Base-by-base conservation (phyloP, 1,140 invertebrate genomes). In the Spodoptera frugiperda region DNA sequence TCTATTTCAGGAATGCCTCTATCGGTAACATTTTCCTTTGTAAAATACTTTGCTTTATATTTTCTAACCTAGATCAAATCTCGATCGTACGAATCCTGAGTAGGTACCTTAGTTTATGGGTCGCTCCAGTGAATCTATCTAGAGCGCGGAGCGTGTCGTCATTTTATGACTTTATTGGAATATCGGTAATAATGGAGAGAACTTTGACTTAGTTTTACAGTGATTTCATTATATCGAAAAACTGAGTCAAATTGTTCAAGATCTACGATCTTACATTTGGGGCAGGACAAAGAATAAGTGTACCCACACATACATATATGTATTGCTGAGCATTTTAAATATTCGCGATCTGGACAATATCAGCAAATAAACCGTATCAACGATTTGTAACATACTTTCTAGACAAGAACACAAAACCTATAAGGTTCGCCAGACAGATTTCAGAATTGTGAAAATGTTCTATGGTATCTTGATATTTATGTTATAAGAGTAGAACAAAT, bases 401-500 rank as follows among this genome's bases (percentile, higher is more conserved):
- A 39, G 6, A 39, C 9, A 39, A 39, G 9, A 63, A 44, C 59
- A 57, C 51, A 44, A 54, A 12, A 55, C 25, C 30, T 21, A n/a
- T n/a, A 44, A 51, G 14, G 15, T 0, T 21, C 15, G n/a, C 8
- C n/a, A 17, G 33, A 39, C n/a, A n/a, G n/a, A n/a, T n/a, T 39
- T 39, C 5, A 8, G 44, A 63, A 17, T 17, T 19, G 15, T 44
- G 33, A 17, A 63, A 63, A 67, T 19, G 12, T 49, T 49, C 2
- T 19, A 49, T 67, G 15, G 46, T 10, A 49, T 49, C 63, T 67
- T 44, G 63, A 49, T 67, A 67, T 48, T 49, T 48, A 44, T 67
- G 63, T 67, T 49, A 67, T 49, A 49, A 19, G 46, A 67, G 63
- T 19, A 25, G 68, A 72, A 72, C 68, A 55, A 72, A 55, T 46